Base-by-base conservation (phyloP, 2,113 vertebrate species). In the Amazona vittata region DNA sequence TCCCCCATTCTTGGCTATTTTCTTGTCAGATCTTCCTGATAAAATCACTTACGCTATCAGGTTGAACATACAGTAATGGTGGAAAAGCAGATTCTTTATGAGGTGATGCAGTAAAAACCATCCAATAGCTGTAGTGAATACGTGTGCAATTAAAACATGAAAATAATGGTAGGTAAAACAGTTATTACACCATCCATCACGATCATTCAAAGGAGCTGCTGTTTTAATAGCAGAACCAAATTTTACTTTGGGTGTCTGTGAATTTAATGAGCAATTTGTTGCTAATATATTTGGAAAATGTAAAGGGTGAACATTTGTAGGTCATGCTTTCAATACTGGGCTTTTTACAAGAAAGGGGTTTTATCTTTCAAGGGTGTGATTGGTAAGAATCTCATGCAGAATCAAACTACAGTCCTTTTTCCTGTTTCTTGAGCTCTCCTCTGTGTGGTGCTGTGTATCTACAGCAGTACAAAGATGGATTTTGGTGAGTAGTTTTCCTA, bases 371-470 rank as follows among this genome's bases (percentile, higher is more conserved):
- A 63, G 25, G 57, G 5, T 22, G 17, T 0, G 5, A 14, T 71
- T 86, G 86, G 57, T 24, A 69, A 59, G 17, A 55, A 65, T 31
- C 1, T 1, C 7, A 25, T 21, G 41, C 14, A 86, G 90, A 65
- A 73, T 71, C 31, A 35, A 68, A 14, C 35, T 18, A 2, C 21
- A 50, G 3, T 31, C 8, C 33, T 67, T 63, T 55, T 31, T 90
- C 37, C 68, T 82, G 28, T 90, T 97, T 17, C 93, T 83, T 33
- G 57, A 53, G 35, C 50, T 96, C 35, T 96, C 96, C 96, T 97
- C 91, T 25, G 22, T 89, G 97, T 96, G 97, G 94, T 92, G 96
- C 96, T 97, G 93, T 96, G 86, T 78, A 29, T 86, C 96, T 95
- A 19, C 76, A 80, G 75, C 94, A 90, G 75, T 37, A 65, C 52